Evolutionary conservation across 2,888 invertebrate species (phyloP), one percentile per base, ranked within the genome.

Genomic region (Tortrix viridana): DNA sequence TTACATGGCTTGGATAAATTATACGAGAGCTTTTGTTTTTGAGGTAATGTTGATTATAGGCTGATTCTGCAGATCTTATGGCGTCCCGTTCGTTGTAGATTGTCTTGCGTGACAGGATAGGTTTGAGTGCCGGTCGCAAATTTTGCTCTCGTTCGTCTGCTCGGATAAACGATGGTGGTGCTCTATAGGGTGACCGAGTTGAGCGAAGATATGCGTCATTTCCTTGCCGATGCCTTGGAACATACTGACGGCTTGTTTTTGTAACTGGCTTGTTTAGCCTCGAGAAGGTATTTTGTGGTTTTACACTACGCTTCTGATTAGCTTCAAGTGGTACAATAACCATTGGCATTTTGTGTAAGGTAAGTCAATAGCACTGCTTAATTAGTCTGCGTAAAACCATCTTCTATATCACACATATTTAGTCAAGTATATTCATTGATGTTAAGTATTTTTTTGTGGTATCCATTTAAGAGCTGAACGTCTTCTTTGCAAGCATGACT

Each of bases 361-460:
- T 9, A 2, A 6, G 32, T 32, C 32, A 32, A 9, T 2, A 32
- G 3, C 32, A 32, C 1, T 32, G 7, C 3, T 32, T 49, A 32
- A 3, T 26, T 48, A 16, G 4, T 48, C 26, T n/a, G 23, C 6
- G 6, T n/a, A 23, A 7, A 50, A 37, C 37, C 50, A 37, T 37
- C 37, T 37, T 19, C 50, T 37, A 14, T 37, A 50, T 37, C 50
- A 37, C 50, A 50, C 50, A 37, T 14, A 37, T 32, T 50, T 37
- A n/a, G 19, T 14, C 19, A 50, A 50, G 37, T 19, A 18, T 16
- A 26, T 48, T 26, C 26, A 49, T 22, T 26, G 9, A 26, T 50
- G 18, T 32, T 50, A 18, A 9, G 14, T 20, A 12, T 23, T 5
- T 3, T 23, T 41, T 9, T 41, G n/a, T 12, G 19, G 16, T 18